Percentiles rank a stretch among this genome's conserved stretches.
phyloP scores from a whole-genome alignment of 2,797 vertebrate genomes.

The Jordanella pulchra region DNA sequence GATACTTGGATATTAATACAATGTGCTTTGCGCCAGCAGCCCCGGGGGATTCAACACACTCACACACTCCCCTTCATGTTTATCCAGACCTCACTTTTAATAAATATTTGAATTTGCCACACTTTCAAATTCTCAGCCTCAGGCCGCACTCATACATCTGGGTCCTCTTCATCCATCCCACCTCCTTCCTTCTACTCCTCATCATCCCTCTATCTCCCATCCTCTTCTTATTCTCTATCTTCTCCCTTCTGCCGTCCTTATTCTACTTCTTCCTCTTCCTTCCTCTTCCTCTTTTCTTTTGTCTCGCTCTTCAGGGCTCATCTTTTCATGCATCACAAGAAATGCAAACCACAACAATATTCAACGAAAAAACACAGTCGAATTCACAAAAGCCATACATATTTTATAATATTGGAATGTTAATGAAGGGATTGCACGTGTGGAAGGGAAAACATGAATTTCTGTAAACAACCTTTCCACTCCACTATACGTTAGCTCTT shows the following conservation, averaged over 20 bases:
- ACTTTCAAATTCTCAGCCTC: slow-evolving; percentile 78
- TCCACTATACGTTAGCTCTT: background rate
- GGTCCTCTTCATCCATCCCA: slow-evolving; percentile 54
- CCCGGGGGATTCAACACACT: slow-evolving; percentile 60
- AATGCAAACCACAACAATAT: slow-evolving; percentile 55
- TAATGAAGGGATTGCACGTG: slow-evolving; percentile 34
- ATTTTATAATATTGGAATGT: slow-evolving; percentile 40
- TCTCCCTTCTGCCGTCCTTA: slow-evolving; percentile 10
- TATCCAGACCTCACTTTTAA: slow-evolving; percentile 82
- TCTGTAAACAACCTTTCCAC: slow-evolving; percentile 11
- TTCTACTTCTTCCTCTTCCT: slow-evolving; percentile 5
- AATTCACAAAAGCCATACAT: slow-evolving; percentile 23
- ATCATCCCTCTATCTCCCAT: slow-evolving; percentile 15
- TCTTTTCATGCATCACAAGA: slow-evolving; percentile 73
- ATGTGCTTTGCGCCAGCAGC: slow-evolving; percentile 72
- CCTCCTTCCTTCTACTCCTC: slow-evolving; percentile 9
- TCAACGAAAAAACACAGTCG: slow-evolving; percentile 16
- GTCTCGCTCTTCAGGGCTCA: slow-evolving; percentile 63
- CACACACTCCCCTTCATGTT: slow-evolving; percentile 73
- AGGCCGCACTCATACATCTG: slow-evolving; percentile 77
- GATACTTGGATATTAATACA: slow-evolving; percentile 72
- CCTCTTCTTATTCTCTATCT: slow-evolving; percentile 3
- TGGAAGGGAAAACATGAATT: slow-evolving; percentile 33
- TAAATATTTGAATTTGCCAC: slow-evolving; percentile 86
- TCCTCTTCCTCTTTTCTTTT: slow-evolving; percentile 37